These are phyloP conservation scores for Lepetodrilus schrolli DNA, from an alignment of 2,888 invertebrate genomes.

Conservation along the genomic window DNA sequence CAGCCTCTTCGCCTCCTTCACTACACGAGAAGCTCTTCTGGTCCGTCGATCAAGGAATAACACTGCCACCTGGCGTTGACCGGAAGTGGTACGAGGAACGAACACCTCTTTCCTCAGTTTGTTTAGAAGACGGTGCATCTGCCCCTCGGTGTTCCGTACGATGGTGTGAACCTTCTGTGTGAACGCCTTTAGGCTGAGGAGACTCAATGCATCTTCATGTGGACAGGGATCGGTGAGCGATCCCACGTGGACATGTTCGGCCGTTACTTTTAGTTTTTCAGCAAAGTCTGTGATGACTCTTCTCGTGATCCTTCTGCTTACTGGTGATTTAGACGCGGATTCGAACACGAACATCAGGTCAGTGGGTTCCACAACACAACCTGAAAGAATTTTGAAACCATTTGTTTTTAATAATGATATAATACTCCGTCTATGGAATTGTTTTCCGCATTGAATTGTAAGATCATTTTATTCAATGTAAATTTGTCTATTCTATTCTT, in stretches of 20 bases:
- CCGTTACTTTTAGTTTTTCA: background rate
- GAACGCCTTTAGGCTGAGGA: background rate
- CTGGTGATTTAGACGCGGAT: background rate
- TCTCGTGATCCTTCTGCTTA: background rate
- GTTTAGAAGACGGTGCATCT: background rate
- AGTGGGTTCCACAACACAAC: background rate
- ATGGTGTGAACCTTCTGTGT: background rate
- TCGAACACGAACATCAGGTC: slow-evolving; percentile 30
- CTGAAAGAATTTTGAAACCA: background rate
- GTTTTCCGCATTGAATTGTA: too few species aligned
- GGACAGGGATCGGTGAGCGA: slow-evolving; percentile 27
- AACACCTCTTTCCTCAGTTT: slow-evolving; percentile 1
- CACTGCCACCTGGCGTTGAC: background rate
- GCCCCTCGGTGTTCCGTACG: background rate
- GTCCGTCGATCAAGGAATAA: slow-evolving; percentile 9
- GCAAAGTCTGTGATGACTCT: background rate
- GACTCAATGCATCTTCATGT: background rate
- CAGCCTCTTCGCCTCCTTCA: background rate
- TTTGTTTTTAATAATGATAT: too few species aligned
- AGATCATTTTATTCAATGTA: too few species aligned
- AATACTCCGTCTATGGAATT: too few species aligned
- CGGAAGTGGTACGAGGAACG: background rate
- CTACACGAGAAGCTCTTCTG: background rate
- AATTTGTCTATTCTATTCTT: too few species aligned
- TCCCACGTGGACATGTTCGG: slow-evolving; percentile 7